Percentiles rank a stretch among this genome's conserved stretches.
Evolutionary conservation across 2,888 invertebrate genomes (phyloP).

Genomic region (Platycnemis pennipes): DNA sequence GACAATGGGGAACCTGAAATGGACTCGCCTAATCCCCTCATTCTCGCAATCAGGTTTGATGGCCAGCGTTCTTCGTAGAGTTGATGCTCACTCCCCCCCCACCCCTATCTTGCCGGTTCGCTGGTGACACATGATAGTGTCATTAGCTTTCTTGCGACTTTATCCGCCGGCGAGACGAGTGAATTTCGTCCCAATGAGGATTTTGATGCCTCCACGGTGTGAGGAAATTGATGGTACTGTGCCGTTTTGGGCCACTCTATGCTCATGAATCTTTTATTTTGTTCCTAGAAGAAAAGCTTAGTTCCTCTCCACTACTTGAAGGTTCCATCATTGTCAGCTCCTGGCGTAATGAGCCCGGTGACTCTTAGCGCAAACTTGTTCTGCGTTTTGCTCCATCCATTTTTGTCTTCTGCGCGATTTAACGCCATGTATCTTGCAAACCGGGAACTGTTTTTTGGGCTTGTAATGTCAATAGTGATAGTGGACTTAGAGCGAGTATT

Average conservation of each 20-base stretch:
- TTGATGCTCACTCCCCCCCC: background rate
- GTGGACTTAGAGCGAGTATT: background rate
- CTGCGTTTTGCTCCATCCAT: background rate
- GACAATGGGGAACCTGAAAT: background rate
- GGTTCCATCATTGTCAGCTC: background rate
- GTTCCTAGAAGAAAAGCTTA: background rate
- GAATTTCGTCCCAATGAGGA: background rate
- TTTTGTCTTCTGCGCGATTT: background rate
- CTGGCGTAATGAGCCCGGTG: background rate
- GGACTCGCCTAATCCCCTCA: background rate
- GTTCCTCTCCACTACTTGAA: background rate
- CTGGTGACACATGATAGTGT: background rate
- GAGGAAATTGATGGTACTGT: background rate
- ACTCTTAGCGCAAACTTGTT: background rate
- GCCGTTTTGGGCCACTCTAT: no score
- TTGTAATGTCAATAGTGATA: no score
- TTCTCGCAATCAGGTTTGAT: background rate
- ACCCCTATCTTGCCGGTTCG: background rate
- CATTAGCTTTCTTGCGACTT: background rate
- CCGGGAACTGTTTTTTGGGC: background rate
- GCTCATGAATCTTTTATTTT: no score
- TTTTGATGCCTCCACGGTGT: background rate
- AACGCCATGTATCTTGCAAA: background rate
- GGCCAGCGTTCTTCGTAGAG: background rate
- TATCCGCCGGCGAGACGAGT: background rate